Evolutionary conservation across 2,113 vertebrate genomes (phyloP).

Genomic region (Mirounga angustirostris): DNA sequence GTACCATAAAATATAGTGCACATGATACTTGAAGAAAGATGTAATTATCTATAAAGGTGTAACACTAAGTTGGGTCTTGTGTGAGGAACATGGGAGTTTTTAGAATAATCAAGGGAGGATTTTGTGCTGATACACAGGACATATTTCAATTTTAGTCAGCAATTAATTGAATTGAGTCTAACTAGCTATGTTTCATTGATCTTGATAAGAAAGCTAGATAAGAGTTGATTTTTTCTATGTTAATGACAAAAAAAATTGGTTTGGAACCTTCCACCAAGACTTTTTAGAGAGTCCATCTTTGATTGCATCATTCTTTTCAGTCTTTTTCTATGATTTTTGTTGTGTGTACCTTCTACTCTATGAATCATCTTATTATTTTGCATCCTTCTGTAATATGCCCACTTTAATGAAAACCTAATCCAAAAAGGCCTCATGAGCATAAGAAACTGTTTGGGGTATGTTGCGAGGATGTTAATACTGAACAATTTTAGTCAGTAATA

Average conservation of each 20-base stretch:
- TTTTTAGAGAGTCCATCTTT: background rate
- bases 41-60: constrained; percentile 79
- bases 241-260: background rate
- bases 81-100: constrained; percentile 65
- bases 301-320: background rate
- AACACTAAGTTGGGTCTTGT: constrained; percentile 56
- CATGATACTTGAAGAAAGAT: constrained; percentile 81
- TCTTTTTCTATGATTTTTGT: background rate
- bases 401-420: constrained; percentile 23
- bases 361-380: background rate
- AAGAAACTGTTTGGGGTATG: background rate
- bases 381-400: background rate
- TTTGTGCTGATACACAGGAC: constrained; percentile 72
- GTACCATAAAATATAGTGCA: constrained; percentile 82
- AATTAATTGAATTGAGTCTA: constrained; percentile 70
- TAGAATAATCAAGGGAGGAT: constrained; percentile 63
- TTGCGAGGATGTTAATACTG: background rate
- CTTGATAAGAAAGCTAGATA: constrained; percentile 29
- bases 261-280: background rate
- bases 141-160: constrained; percentile 66
- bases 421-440: background rate
- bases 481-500: constrained; percentile 22
- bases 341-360: background rate
- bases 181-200: constrained; percentile 11
- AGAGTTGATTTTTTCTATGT: background rate